These are phyloP conservation scores for Cydia amplana DNA, from an alignment of 1,140 invertebrate species.

Conservation along the genomic window DNA sequence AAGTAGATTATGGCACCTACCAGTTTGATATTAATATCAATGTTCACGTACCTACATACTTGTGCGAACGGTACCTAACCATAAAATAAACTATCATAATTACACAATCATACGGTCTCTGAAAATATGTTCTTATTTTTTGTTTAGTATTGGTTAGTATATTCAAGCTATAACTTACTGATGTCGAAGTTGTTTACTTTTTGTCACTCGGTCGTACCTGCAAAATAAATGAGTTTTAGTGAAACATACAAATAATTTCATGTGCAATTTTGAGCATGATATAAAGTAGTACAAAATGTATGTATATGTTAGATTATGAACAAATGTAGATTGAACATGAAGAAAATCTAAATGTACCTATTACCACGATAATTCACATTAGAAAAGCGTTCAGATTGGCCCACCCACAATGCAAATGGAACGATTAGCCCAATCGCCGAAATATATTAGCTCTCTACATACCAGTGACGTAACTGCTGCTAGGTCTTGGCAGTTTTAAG, in stretches of 20 bases:
- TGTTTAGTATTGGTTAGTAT: background rate
- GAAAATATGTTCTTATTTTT: too few species aligned
- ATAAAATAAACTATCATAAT: too few species aligned
- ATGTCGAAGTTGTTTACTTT: background rate
- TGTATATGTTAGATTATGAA: too few species aligned
- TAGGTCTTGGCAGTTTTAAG: background rate
- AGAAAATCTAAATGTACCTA: background rate
- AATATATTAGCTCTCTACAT: background rate
- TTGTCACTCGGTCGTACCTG: constrained; percentile 4
- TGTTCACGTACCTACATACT: too few species aligned
- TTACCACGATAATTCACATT: background rate
- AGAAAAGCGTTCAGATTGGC: background rate
- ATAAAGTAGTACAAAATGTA: too few species aligned
- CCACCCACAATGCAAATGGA: constrained; percentile 12
- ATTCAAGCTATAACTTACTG: background rate
- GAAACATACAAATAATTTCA: background rate
- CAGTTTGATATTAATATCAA: too few species aligned
- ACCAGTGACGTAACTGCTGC: background rate
- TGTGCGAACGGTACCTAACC: too few species aligned
- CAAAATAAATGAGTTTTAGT: background rate
- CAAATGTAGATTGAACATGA: too few species aligned
- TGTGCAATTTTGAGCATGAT: background rate
- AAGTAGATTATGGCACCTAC: too few species aligned
- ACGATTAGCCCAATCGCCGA: constrained; percentile 26
- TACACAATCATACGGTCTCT: too few species aligned